phyloP scores from a whole-genome alignment of 1,140 invertebrate species.

The Drosophila miranda region DNA sequence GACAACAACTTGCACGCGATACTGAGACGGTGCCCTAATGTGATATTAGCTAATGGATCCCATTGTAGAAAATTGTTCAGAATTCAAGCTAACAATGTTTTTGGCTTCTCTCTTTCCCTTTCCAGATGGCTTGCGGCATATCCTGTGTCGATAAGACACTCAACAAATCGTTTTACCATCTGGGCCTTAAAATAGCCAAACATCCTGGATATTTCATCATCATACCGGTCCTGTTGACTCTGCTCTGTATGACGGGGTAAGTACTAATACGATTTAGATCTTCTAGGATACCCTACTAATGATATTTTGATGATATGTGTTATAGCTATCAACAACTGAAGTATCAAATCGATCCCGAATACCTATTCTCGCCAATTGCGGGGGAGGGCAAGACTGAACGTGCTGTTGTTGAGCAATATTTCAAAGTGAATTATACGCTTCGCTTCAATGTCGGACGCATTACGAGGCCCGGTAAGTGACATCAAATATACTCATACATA shows the following conservation, averaged over 20 bases:
- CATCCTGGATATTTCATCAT: conserved; percentile 95
- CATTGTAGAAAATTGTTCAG: background rate
- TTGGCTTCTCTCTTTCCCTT: conserved; percentile 83
- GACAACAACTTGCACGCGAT: conserved; percentile 40
- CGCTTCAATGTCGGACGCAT: conserved; percentile 93
- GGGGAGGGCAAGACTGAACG: conserved; percentile 92
- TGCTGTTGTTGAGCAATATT: conserved; percentile 91
- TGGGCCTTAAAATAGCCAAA: conserved; percentile 91
- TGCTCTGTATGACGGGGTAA: conserved; percentile 91
- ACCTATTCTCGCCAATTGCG: conserved; percentile 94
- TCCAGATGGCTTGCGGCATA: conserved; percentile 88
- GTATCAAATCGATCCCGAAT: conserved; percentile 96
- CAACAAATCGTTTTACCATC: conserved; percentile 90
- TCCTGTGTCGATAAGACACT: conserved; percentile 90
- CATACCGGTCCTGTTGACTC: conserved; percentile 90
- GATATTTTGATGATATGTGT: background rate
- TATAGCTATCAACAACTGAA: conserved; percentile 88
- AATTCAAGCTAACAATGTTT: conserved; percentile 10
- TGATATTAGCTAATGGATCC: conserved; percentile 5
- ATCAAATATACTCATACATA: conserved; percentile 6
- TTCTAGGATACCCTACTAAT: background rate
- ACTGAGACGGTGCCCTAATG: conserved; percentile 10
- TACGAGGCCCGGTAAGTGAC: conserved; percentile 89
- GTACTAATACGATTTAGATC: conserved; percentile 15
- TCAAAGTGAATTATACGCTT: conserved; percentile 94